Conservation (phyloP, 2,888 invertebrate species). For the Belgica antarctica region DNA sequence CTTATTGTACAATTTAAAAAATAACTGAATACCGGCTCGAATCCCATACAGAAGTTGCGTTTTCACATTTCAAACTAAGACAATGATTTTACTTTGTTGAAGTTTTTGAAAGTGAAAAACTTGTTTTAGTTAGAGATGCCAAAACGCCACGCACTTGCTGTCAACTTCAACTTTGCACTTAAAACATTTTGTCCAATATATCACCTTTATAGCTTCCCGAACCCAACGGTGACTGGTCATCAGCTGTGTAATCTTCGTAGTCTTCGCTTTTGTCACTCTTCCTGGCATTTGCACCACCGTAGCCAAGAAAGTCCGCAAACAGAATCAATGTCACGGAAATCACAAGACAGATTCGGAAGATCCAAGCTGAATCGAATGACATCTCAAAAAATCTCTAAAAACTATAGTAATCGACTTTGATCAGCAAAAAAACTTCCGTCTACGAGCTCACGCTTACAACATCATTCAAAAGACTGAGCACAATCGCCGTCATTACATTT, state of each 20-base stretch:
- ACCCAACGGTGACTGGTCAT: background rate
- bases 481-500: background rate
- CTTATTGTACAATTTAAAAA: too few relatives aligned
- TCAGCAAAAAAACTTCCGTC: background rate
- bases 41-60: too few relatives aligned
- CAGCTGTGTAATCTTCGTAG: background rate
- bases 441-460: conserved; percentile 33
- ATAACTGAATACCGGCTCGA: too few relatives aligned
- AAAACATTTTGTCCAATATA: too few relatives aligned
- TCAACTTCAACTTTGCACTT: background rate
- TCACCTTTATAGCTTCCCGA: too few relatives aligned
- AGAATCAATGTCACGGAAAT: conserved; percentile 52
- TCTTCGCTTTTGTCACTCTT: conserved; percentile 46
- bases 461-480: conserved; percentile 30
- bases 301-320: conserved; percentile 54
- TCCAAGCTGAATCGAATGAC: conserved; percentile 54
- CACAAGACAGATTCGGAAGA: conserved; percentile 54
- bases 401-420: background rate
- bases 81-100: too few relatives aligned
- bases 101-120: too few relatives aligned
- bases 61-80: too few relatives aligned
- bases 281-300: conserved; percentile 52
- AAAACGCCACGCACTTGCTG: too few relatives aligned
- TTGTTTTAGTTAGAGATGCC: too few relatives aligned
- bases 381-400: conserved; percentile 3